A percentile compares a stretch with the other conserved stretches of the same genome.
phyloP scores from a whole-genome alignment of 2,888 invertebrate species.

The Abrostola tripartita region DNA sequence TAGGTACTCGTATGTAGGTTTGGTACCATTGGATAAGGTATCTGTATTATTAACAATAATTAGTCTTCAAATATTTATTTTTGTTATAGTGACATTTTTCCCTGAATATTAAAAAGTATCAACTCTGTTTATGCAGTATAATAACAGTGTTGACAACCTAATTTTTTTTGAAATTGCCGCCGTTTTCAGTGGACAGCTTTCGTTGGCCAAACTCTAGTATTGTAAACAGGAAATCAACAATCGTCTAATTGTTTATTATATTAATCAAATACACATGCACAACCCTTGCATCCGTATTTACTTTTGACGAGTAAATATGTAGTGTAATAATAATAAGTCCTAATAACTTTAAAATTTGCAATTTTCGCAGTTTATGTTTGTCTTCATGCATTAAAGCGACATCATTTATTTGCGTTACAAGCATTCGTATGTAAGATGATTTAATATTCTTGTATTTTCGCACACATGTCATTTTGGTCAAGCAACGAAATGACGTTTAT shows the following conservation, averaged over 20 bases:
- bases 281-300: conserved; percentile 22
- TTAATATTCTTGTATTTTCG: not conserved
- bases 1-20: too few species aligned
- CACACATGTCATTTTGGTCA: not conserved
- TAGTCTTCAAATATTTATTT: too few species aligned
- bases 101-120: too few species aligned
- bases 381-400: not conserved
- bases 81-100: too few species aligned
- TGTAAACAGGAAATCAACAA: conserved; percentile 41
- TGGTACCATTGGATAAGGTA: too few species aligned
- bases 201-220: too few species aligned
- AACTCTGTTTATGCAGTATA: too few species aligned
- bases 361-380: not conserved
- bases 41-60: too few species aligned
- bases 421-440: not conserved
- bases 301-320: conserved; percentile 16
- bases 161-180: too few species aligned
- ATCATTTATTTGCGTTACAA: not conserved
- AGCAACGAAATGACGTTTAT: not conserved
- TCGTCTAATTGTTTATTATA: conserved; percentile 24
- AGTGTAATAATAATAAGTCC: conserved; percentile 14
- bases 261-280: conserved; percentile 6
- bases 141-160: too few species aligned
- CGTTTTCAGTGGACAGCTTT: too few species aligned
- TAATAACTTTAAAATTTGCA: not conserved